Evolutionary conservation across 2,888 invertebrate species (phyloP).

Genomic region (Xestia xanthographa): DNA sequence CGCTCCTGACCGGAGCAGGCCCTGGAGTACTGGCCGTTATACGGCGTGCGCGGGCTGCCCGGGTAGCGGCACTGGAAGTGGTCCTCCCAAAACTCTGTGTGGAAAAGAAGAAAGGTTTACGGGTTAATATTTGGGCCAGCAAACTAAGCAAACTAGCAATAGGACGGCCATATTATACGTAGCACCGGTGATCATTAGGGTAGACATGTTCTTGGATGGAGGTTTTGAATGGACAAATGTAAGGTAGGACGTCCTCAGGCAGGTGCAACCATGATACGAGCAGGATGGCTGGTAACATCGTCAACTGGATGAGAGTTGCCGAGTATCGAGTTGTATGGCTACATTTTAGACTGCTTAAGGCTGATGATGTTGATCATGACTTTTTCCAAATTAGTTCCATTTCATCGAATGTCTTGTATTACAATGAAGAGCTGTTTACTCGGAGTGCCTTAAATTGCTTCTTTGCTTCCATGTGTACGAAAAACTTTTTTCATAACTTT

Average conservation of each 20-base stretch:
- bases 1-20: conserved; percentile 95
- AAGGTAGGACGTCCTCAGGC: background rate
- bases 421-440: background rate
- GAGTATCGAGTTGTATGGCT: background rate
- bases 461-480: background rate
- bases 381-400: background rate
- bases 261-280: background rate
- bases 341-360: background rate
- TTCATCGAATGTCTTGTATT: background rate
- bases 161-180: background rate
- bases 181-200: background rate
- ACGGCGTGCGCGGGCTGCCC: conserved; percentile 95
- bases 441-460: background rate
- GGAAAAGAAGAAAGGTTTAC: background rate
- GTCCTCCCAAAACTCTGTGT: conserved; percentile 97
- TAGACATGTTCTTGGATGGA: background rate
- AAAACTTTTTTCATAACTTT: background rate
- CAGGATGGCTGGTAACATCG: background rate
- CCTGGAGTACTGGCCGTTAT: conserved; percentile 93
- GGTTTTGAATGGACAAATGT: background rate
- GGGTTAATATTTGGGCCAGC: background rate
- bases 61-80: conserved; percentile 97
- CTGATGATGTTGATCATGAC: background rate
- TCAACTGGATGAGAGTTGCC: background rate
- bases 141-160: background rate